Conservation (phyloP, 92 coral and sea anemone genomes). For the Phymanthus crucifer region DNA sequence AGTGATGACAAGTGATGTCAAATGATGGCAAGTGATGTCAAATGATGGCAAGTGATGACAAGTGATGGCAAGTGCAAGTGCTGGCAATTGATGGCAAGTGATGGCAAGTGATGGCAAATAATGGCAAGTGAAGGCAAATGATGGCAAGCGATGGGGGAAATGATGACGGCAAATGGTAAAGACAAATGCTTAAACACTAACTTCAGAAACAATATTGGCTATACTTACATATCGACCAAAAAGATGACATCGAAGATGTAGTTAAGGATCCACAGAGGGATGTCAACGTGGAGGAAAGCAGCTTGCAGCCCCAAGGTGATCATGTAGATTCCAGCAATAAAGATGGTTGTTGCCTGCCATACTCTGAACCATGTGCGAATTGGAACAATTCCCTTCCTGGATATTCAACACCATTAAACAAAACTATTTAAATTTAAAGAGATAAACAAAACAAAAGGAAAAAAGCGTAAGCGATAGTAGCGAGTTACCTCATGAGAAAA, state of each 20-base stretch:
- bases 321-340: slow-evolving; percentile 54
- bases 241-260: slow-evolving; percentile 69
- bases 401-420: neutral
- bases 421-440: neutral
- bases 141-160: neutral
- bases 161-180: neutral
- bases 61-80: neutral
- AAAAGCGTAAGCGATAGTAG: neutral
- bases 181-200: neutral
- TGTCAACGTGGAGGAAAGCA: slow-evolving; percentile 67
- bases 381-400: slow-evolving; percentile 63
- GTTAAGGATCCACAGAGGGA: slow-evolving; percentile 67
- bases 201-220: too few species aligned
- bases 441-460: neutral
- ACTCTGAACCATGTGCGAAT: slow-evolving; percentile 35
- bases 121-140: too few species aligned
- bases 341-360: slow-evolving; percentile 67
- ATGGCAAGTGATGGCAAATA: too few species aligned
- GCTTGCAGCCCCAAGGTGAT: slow-evolving; percentile 71
- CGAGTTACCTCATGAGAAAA: slow-evolving; percentile 63
- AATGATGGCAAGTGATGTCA: too few species aligned
- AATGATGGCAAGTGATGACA: too few species aligned
- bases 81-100: neutral
- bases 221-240: slow-evolving; percentile 80
- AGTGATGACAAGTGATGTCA: neutral